Evolutionary conservation across 2,113 vertebrate species (phyloP).

Genomic region (Thamnaconus septentrionalis): DNA sequence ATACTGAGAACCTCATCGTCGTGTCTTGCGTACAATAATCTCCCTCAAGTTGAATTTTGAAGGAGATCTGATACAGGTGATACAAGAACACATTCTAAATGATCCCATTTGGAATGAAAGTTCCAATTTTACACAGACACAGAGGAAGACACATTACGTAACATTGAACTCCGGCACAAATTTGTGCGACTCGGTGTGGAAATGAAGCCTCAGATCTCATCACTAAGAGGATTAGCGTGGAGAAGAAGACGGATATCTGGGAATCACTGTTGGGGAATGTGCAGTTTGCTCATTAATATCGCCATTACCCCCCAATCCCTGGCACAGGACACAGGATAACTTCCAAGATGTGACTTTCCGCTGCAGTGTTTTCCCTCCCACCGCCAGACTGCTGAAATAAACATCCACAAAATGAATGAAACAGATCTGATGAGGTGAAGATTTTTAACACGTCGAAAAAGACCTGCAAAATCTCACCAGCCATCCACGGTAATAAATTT

Average conservation of each 20-base stretch:
- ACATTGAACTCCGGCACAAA: constrained; percentile 5
- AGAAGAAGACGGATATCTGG: constrained; percentile 38
- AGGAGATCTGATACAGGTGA: too few relatives aligned
- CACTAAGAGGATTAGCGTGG: constrained; percentile 54
- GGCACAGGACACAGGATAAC: constrained; percentile 6
- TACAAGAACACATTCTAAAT: too few relatives aligned
- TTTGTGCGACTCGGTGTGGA: constrained; percentile 12
- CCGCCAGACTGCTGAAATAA: neutral
- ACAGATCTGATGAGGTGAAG: neutral
- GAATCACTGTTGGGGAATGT: constrained; percentile 39
- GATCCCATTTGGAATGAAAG: too few relatives aligned
- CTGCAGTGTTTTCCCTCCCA: neutral
- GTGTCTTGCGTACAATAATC: too few relatives aligned
- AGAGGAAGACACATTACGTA: neutral
- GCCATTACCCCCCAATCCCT: constrained; percentile 6
- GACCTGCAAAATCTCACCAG: neutral
- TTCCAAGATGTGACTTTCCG: constrained; percentile 13
- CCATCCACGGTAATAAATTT: too few relatives aligned
- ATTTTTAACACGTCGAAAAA: too few relatives aligned
- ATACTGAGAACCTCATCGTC: too few relatives aligned
- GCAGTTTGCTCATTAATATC: constrained; percentile 34
- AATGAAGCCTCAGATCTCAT: constrained; percentile 46
- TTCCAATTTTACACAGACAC: too few relatives aligned
- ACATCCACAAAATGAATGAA: neutral
- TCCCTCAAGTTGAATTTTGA: too few relatives aligned